Conservation (phyloP, 1,140 invertebrate species). For the Polypedilum vanderplanki region DNA sequence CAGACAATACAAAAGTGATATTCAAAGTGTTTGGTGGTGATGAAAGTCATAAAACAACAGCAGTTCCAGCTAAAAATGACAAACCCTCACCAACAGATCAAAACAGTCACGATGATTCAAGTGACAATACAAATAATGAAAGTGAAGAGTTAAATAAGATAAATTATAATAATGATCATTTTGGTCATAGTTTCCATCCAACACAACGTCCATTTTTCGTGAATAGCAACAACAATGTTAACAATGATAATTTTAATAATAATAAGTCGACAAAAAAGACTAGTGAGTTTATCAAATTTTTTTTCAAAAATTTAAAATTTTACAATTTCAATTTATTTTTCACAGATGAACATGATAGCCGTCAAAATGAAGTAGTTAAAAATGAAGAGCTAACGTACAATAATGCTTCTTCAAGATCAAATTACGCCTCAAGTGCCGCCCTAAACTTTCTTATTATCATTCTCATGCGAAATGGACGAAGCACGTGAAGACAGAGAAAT, state of each 20-base stretch:
- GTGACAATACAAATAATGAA: slow-evolving; percentile 31
- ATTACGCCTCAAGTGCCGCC: background rate
- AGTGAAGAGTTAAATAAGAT: slow-evolving; percentile 17
- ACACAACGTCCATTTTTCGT: slow-evolving; percentile 15
- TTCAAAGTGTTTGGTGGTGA: slow-evolving; percentile 83
- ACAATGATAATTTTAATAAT: slow-evolving; percentile 31
- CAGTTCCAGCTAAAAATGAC: slow-evolving; percentile 45
- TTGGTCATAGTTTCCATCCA: background rate
- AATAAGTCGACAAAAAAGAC: slow-evolving; percentile 52
- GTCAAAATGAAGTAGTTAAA: slow-evolving; percentile 86
- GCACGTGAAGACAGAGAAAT: slow-evolving; percentile 9
- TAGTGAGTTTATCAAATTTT: slow-evolving; percentile 41
- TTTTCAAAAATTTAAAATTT: background rate
- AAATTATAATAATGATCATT: slow-evolving; percentile 12
- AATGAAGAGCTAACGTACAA: slow-evolving; percentile 79
- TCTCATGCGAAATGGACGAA: slow-evolving; percentile 12
- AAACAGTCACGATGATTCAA: slow-evolving; percentile 29
- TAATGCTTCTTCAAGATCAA: slow-evolving; percentile 33
- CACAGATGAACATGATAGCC: slow-evolving; percentile 76
- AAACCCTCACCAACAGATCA: slow-evolving; percentile 46
- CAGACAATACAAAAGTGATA: slow-evolving; percentile 92
- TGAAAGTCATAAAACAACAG: slow-evolving; percentile 37
- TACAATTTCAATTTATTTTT: slow-evolving; percentile 35
- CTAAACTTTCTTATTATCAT: slow-evolving; percentile 10
- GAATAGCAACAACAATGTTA: slow-evolving; percentile 32